Percentiles rank a stretch among this genome's conserved stretches.
phyloP scores from a whole-genome alignment of 2,797 vertebrate species.

The Furcifer pardalis region DNA sequence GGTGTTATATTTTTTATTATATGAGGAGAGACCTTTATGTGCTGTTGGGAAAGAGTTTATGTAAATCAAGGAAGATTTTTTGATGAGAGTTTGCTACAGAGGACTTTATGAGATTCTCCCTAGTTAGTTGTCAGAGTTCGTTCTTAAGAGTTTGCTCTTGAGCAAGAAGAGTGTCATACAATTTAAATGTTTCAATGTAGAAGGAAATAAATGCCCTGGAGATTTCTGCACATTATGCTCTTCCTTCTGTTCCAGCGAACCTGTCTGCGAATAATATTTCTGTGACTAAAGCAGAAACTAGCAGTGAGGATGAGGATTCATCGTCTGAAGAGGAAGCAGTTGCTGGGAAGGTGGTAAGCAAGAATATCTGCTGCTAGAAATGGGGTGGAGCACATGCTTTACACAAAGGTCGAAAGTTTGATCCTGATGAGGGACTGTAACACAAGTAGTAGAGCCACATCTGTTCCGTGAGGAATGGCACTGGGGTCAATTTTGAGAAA shows the following conservation, averaged over 20 bases:
- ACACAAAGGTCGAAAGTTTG: too few relatives aligned
- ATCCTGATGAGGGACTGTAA: too few relatives aligned
- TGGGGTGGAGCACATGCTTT: neutral
- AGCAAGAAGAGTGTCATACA: neutral
- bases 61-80: neutral
- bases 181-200: neutral
- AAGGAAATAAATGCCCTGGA: neutral
- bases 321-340: constrained; percentile 70
- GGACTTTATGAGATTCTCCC: neutral
- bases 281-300: constrained; percentile 24
- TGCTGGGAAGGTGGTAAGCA: constrained; percentile 64
- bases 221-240: neutral
- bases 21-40: too few relatives aligned
- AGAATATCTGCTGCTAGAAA: neutral
- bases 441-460: too few relatives aligned
- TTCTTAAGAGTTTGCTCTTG: neutral
- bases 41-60: neutral
- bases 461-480: too few relatives aligned
- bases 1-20: neutral
- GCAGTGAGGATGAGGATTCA: constrained; percentile 73
- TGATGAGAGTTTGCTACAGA: neutral
- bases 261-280: constrained; percentile 33
- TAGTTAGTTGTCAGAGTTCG: neutral
- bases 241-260: constrained; percentile 40
- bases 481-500: too few relatives aligned